Evolutionary conservation across 2,888 invertebrate genomes (phyloP).

Genomic region (Drosophila multiciliata): DNA sequence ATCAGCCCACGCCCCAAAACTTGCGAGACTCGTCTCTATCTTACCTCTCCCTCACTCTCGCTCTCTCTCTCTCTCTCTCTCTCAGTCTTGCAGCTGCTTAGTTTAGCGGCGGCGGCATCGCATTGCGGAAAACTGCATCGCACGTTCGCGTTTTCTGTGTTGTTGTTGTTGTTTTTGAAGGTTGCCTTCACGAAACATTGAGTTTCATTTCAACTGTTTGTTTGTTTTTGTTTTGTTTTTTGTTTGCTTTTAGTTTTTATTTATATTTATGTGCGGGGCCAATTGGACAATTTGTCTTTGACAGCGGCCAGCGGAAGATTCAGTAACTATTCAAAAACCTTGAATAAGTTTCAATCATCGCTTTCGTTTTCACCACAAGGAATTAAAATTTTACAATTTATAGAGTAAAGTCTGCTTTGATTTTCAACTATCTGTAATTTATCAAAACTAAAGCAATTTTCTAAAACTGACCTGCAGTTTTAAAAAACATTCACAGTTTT

Average conservation of each 20-base stretch:
- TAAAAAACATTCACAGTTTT: background rate
- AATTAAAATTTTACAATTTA: background rate
- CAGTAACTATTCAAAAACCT: slow-evolving; percentile 11
- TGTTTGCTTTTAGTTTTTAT: slow-evolving; percentile 36
- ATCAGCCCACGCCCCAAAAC: slow-evolving; percentile 72
- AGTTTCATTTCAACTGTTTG: slow-evolving; percentile 49
- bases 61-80: background rate
- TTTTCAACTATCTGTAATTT: background rate
- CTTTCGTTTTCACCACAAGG: background rate
- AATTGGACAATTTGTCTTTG: slow-evolving; percentile 58
- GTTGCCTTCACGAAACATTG: slow-evolving; percentile 60
- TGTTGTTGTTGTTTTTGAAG: slow-evolving; percentile 53
- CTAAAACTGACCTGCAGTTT: background rate
- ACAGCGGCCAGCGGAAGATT: slow-evolving; percentile 53
- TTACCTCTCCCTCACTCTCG: background rate
- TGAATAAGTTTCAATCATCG: slow-evolving; percentile 1
- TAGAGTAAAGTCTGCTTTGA: background rate
- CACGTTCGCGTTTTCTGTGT: slow-evolving; percentile 65
- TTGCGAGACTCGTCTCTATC: slow-evolving; percentile 35
- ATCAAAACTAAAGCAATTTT: background rate
- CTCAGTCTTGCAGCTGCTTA: slow-evolving; percentile 5
- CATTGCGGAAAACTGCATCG: slow-evolving; percentile 76
- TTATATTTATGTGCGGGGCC: slow-evolving; percentile 57
- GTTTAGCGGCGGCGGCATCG: slow-evolving; percentile 53
- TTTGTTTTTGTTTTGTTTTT: slow-evolving; percentile 7